Evolutionary conservation across 1,140 invertebrate species (phyloP).

Genomic region (Wasmannia auropunctata): DNA sequence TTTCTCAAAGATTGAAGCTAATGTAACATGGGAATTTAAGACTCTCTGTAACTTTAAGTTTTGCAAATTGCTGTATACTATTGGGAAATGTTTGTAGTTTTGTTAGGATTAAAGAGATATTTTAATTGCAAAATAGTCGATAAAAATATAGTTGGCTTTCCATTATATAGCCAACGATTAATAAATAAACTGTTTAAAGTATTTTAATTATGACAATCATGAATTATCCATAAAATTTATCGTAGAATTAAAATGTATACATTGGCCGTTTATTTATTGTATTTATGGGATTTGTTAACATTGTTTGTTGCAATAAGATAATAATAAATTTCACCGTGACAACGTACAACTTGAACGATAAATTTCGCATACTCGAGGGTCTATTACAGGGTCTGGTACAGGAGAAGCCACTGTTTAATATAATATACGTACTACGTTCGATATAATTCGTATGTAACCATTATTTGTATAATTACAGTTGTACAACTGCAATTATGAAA

Average conservation of each 20-base stretch:
- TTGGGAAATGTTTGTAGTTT: not conserved
- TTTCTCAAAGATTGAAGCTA: not conserved
- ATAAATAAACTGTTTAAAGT: conserved; percentile 1
- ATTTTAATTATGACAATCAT: not conserved
- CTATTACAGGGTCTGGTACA: not conserved
- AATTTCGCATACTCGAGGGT: not conserved
- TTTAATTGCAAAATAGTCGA: not conserved
- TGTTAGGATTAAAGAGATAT: not conserved
- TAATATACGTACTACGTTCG: not conserved
- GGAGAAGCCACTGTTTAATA: not conserved
- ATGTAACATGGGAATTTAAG: not conserved
- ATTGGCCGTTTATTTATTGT: conserved; percentile 13
- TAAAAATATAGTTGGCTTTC: not conserved
- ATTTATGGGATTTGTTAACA: not conserved
- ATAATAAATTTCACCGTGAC: not conserved
- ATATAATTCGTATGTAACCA: not conserved
- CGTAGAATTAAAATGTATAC: not conserved
- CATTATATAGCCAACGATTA: not conserved
- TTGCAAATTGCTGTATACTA: not conserved
- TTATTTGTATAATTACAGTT: conserved; percentile 1
- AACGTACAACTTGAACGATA: not conserved
- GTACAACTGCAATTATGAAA: not conserved
- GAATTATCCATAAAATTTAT: not conserved
- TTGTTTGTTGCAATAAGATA: not conserved
- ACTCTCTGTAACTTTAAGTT: not conserved